A percentile compares a stretch with the other conserved stretches of the same genome.
phyloP scores from a whole-genome alignment of 2,113 vertebrate species.

The Delphinapterus leucas region DNA sequence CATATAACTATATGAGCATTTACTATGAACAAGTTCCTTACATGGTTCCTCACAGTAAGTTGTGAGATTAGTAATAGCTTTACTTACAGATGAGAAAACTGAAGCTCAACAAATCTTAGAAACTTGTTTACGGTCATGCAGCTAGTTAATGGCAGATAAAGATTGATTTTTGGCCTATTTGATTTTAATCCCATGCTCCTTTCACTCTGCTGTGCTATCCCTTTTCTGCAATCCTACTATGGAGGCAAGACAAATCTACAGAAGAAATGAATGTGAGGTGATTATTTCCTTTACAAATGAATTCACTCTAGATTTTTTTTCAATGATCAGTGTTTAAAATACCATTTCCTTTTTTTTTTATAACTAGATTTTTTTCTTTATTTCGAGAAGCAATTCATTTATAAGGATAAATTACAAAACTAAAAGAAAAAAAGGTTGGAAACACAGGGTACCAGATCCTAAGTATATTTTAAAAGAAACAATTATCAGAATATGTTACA shows the following conservation, averaged over 20 bases:
- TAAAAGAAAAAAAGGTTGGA: background rate
- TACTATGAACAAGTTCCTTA: background rate
- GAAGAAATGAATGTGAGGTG: background rate
- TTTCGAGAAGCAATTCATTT: background rate
- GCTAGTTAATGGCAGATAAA: background rate
- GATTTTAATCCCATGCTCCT: background rate
- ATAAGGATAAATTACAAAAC: background rate
- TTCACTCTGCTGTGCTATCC: background rate
- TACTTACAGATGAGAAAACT: background rate
- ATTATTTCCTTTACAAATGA: slow-evolving; percentile 32
- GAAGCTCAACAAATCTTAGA: background rate
- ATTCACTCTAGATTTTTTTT: background rate
- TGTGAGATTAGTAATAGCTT: background rate
- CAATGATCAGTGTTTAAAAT: background rate
- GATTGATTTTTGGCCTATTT: background rate
- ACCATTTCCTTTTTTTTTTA: background rate
- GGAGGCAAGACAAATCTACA: background rate
- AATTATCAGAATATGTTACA: background rate
- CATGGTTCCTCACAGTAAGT: background rate
- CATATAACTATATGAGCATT: background rate
- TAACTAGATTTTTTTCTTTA: background rate
- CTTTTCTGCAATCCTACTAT: background rate
- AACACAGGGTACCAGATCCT: background rate
- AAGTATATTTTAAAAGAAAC: background rate
- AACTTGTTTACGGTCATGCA: background rate